Evolutionary conservation across 2,888 invertebrate species (phyloP).

Genomic region (Zele albiditarsus): DNA sequence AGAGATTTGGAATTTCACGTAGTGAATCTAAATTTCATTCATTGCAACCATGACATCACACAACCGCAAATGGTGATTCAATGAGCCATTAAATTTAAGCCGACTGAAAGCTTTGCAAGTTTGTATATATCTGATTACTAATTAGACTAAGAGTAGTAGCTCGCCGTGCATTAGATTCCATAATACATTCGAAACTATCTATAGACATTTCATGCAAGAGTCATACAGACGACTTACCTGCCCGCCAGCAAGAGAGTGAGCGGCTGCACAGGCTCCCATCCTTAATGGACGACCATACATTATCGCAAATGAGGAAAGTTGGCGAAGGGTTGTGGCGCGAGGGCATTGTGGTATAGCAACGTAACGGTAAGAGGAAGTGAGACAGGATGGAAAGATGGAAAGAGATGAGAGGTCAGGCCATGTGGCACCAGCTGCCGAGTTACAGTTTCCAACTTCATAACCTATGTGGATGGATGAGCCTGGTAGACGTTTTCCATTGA

Average conservation of each 20-base stretch:
- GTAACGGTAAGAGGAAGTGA: constrained; percentile 36
- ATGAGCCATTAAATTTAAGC: constrained; percentile 13
- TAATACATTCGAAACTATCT: constrained; percentile 16
- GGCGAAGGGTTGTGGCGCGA: constrained; percentile 46
- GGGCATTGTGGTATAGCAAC: constrained; percentile 29
- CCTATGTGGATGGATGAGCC: constrained; percentile 56
- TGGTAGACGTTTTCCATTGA: constrained; percentile 55
- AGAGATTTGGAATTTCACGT: not conserved
- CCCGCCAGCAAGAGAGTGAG: constrained; percentile 34
- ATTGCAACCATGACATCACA: constrained; percentile 1
- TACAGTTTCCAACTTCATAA: constrained; percentile 68
- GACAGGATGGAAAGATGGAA: constrained; percentile 25
- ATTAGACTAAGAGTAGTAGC: constrained; percentile 28
- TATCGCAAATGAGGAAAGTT: constrained; percentile 71
- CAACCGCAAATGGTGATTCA: constrained; percentile 19
- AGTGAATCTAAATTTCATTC: not conserved
- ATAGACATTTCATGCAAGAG: constrained; percentile 27
- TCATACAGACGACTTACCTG: constrained; percentile 34
- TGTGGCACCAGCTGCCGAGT: constrained; percentile 66
- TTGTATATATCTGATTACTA: constrained; percentile 32
- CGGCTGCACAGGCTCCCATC: constrained; percentile 49
- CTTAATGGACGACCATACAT: constrained; percentile 70
- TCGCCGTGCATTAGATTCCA: constrained; percentile 23
- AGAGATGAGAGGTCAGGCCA: constrained; percentile 53
- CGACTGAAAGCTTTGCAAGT: constrained; percentile 20